Base-by-base conservation (phyloP, 2,888 invertebrate species). In the Rhamphomyia laevipes region DNA sequence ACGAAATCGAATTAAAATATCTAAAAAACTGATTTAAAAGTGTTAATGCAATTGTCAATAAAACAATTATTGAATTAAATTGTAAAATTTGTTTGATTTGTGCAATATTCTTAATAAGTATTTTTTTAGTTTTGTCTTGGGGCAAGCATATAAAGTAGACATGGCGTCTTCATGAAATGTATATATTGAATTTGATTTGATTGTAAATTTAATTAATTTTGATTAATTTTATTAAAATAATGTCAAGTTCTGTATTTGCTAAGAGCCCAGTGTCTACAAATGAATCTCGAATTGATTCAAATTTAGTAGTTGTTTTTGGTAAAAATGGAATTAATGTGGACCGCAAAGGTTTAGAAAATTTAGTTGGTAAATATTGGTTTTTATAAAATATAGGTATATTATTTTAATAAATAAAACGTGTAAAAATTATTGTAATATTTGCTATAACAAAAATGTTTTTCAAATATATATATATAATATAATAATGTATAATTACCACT, bases 261-360 rank as follows among this genome's bases (percentile, higher is more conserved):
- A 70, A 69, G 47, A 63, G 58, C 50, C 59, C 52, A 51, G 53
- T 49, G 50, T 57, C 50, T 53, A 58, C 51, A 35, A 47, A 51
- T 45, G 51, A 56, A 38, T 47, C 56, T 15, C 49, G 51, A 30
- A 45, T 52, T n/a, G 66, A 67, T 51, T 62, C 66, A 17, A 68
- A 71, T 56, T 58, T 91, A 65, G 82, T 87, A 61, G 82, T 91
- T 67, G 82, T 90, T 66, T 86, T 89, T 66, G 85, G 85, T 66
- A 86, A 87, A 72, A 88, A 89, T 78, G 89, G 89, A 59, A 82
- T 91, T 55, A 83, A 85, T 52, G 83, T 86, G 40, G 89, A 90
- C 70, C 83, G 84, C 63, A 81, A 84, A 60, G 81, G 85, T 57
- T 77, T 90, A 53, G 83, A 87, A 60, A 82, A 80, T 59, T 76